Base-by-base conservation (phyloP, 2,797 vertebrate species). In the Schizopygopsis pylzovi region DNA sequence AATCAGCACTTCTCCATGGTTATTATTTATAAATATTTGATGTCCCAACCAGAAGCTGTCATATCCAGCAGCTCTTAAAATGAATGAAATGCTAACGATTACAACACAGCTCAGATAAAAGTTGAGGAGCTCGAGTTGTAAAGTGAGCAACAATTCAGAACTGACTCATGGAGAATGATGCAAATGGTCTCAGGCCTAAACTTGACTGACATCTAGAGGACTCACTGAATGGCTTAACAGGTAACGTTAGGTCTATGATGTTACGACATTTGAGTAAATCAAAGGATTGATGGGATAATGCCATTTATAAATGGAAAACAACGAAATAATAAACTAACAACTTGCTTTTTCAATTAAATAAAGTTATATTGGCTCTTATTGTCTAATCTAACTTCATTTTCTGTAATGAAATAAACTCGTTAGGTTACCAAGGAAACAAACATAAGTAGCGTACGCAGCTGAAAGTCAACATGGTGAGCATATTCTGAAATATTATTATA, bases 11-110 rank as follows among this genome's bases (percentile, higher is more conserved):
- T 95, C 94, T 95, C 93, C 92, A 90, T 94, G 94, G 95, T 95
- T 96, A 96, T 96, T 95, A 96, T 96, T 96, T 95, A 96, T 96
- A 95, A 95, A 96, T 96, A 95, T 96, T 96, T 96, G 93, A 96
- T 95, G 94, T 88, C 90, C 86, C 91, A 93, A 94, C 92, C 93
- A 88, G 93, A 91, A 93, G 90, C 91, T 89, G 92, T 93, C 92
- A 90, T 90, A 87, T 82, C 90, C 91, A 93, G 93, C 92, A 92
- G 93, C 92, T 90, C 90, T 92, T 90, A 92, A 91, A 90, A 91
- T 90, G 91, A 92, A 94, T 89, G 92, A 93, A 93, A 93, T 89
- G 37, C 49, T 61, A 63, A 43, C 33, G 88, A 90, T 82, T 92
- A 89, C 89, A 92, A 91, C 92, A 93, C 93, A 41, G 70, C 11